A percentile compares a stretch with the other conserved stretches of the same genome.
Evolutionary conservation across 1,140 invertebrate species (phyloP).

Genomic region (Dendroctonus valens): DNA sequence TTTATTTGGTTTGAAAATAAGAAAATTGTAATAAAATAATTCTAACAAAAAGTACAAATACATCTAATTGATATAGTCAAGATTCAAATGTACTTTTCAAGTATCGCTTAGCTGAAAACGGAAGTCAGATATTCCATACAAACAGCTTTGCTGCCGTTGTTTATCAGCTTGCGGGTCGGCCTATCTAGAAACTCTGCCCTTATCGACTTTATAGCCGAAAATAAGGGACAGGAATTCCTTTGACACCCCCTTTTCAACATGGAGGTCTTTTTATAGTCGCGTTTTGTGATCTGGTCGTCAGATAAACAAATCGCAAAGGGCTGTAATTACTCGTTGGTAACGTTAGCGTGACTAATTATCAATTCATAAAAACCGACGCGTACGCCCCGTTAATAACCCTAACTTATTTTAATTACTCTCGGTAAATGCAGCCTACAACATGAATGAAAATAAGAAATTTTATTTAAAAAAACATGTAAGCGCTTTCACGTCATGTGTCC

Average conservation of each 20-base stretch:
- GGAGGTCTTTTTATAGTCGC: constrained; percentile 27
- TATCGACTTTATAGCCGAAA: constrained; percentile 14
- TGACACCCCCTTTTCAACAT: constrained; percentile 32
- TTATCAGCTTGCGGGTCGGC: not conserved
- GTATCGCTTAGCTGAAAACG: no score
- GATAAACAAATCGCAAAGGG: constrained; percentile 28
- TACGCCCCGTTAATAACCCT: constrained; percentile 17
- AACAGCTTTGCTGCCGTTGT: no score
- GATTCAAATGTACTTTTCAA: no score
- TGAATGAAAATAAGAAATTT: constrained; percentile 5
- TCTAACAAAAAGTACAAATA: no score
- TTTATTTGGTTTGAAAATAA: no score
- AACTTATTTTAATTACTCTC: constrained; percentile 30
- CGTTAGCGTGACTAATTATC: constrained; percentile 26
- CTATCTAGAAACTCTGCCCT: constrained; percentile 10
- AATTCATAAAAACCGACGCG: constrained; percentile 21
- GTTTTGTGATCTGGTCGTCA: constrained; percentile 12
- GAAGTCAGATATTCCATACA: no score
- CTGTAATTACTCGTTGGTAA: constrained; percentile 28
- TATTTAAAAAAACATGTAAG: no score
- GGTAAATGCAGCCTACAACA: constrained; percentile 1
- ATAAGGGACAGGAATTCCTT: constrained; percentile 20
- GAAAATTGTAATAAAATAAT: no score
- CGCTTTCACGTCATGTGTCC: no score
- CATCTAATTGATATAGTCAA: no score